These are phyloP conservation scores for Microctenopoma lineatum DNA, from an alignment of 2,797 vertebrate genomes.

Conservation along the genomic window DNA sequence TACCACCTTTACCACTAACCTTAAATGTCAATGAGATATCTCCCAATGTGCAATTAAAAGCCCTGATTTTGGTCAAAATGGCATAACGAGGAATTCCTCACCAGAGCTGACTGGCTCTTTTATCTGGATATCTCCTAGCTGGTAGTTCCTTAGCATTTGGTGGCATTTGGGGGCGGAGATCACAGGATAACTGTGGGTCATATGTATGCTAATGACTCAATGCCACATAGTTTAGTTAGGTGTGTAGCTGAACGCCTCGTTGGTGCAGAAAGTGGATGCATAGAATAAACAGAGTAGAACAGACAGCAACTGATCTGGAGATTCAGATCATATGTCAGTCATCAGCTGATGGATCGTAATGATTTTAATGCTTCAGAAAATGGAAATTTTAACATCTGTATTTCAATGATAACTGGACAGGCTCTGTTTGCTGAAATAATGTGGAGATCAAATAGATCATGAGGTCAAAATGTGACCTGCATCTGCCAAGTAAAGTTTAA, in stretches of 20 bases:
- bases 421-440: background rate
- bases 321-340: background rate
- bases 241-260: slow-evolving; percentile 69
- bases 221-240: slow-evolving; percentile 80
- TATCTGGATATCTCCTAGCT: slow-evolving; percentile 70
- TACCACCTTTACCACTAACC: slow-evolving; percentile 60
- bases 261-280: slow-evolving; percentile 37
- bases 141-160: slow-evolving; percentile 83
- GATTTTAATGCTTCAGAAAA: background rate
- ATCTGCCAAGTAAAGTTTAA: background rate
- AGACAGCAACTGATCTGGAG: background rate
- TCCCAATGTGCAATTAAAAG: slow-evolving; percentile 74
- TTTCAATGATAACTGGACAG: slow-evolving; percentile 6
- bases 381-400: slow-evolving; percentile 5
- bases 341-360: background rate
- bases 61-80: slow-evolving; percentile 73
- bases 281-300: slow-evolving; percentile 12
- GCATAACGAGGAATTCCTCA: slow-evolving; percentile 67
- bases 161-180: slow-evolving; percentile 83
- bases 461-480: background rate
- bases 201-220: slow-evolving; percentile 86
- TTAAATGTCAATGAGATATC: slow-evolving; percentile 61
- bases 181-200: slow-evolving; percentile 81
- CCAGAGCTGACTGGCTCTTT: slow-evolving; percentile 71
- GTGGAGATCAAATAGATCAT: background rate